These are phyloP conservation scores for Lethrus apterus DNA, from an alignment of 1,140 invertebrate species.

Conservation along the genomic window DNA sequence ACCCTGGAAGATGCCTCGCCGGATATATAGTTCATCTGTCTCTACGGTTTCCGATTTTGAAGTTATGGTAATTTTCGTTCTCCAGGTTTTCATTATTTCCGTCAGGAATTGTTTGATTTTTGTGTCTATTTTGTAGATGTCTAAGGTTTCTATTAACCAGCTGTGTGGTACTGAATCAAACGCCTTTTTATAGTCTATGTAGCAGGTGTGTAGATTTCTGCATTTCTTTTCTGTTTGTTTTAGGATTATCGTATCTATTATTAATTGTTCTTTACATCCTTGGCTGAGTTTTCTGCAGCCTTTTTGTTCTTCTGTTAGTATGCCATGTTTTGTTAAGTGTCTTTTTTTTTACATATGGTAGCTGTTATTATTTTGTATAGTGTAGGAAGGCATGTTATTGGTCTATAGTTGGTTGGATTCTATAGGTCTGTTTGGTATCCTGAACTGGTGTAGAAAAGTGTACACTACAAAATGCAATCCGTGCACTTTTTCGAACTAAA, in stretches of 20 bases:
- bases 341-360: background rate
- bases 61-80: too few relatives aligned
- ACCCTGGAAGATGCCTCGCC: too few relatives aligned
- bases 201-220: constrained; percentile 16
- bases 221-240: constrained; percentile 16
- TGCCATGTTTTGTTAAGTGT: constrained; percentile 16
- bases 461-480: too few relatives aligned
- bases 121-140: constrained; percentile 20
- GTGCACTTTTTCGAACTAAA: too few relatives aligned
- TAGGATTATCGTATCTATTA: constrained; percentile 21
- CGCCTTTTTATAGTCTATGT: constrained; percentile 27
- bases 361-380: constrained; percentile 15
- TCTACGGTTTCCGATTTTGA: too few relatives aligned
- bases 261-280: constrained; percentile 25
- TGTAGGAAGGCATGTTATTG: constrained; percentile 14
- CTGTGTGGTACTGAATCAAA: constrained; percentile 21
- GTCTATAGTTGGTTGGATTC: too few relatives aligned
- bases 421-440: too few relatives aligned
- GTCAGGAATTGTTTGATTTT: background rate
- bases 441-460: too few relatives aligned
- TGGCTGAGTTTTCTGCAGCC: constrained; percentile 18
- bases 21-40: too few relatives aligned
- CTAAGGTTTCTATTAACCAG: constrained; percentile 21
- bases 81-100: constrained; percentile 6
- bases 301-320: constrained; percentile 25